A percentile compares a stretch with the other conserved stretches of the same genome.
Evolutionary conservation across 37 sponge, comb jelly and placozoan species (phyloP).

Genomic region (Ephydatia muelleri): DNA sequence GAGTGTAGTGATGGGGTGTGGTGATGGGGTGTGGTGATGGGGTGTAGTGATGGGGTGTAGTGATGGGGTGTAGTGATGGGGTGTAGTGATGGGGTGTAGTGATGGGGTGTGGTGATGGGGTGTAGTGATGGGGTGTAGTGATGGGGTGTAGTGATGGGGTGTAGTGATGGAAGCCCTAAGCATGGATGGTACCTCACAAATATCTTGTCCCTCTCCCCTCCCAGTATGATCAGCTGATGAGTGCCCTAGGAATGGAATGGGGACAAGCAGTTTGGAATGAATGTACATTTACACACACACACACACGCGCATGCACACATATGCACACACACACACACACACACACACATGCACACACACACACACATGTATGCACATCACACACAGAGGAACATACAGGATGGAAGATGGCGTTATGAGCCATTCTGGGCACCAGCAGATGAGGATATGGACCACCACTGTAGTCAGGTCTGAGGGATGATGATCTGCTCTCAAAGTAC

Average conservation of each 20-base stretch:
- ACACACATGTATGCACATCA: no score
- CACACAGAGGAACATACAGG: conserved; percentile 38
- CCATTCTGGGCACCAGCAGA: conserved; percentile 45
- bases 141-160: no score
- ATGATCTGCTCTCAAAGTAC: neutral
- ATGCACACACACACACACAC: neutral
- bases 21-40: no score
- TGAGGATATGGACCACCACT: conserved; percentile 11
- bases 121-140: neutral
- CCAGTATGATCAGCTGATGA: conserved; percentile 49
- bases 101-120: no score
- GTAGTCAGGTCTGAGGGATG: conserved; percentile 13
- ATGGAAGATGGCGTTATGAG: conserved; percentile 63
- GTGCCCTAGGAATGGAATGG: conserved; percentile 3
- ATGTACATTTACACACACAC: neutral
- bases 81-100: neutral
- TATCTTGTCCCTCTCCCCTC: conserved; percentile 62
- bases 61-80: no score
- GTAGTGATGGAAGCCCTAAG: no score
- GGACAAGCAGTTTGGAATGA: neutral
- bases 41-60: no score
- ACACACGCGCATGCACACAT: neutral
- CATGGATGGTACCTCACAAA: conserved; percentile 11
- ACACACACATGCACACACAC: neutral
- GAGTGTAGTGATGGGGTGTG: neutral